Percentiles rank a stretch among this genome's conserved stretches.
These are phyloP conservation scores for Drosophila guanche DNA, from an alignment of 1,140 invertebrate species.

Conservation along the genomic window DNA sequence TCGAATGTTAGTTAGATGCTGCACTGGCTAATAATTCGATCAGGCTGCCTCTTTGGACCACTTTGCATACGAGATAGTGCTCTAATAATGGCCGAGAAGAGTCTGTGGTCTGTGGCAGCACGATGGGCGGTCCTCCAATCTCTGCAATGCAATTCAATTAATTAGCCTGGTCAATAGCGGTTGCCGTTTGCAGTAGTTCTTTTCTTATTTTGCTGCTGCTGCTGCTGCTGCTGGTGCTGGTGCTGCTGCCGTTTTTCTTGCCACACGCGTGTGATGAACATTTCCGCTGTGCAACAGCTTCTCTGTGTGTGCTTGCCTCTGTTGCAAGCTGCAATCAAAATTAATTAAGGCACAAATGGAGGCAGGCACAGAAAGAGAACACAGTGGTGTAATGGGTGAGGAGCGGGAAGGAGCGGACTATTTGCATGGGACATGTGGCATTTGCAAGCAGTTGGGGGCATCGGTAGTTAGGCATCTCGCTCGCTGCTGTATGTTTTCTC, in stretches of 20 bases:
- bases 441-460: slow-evolving; percentile 2
- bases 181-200: slow-evolving; percentile 1
- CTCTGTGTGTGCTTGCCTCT: slow-evolving; percentile 17
- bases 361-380: slow-evolving; percentile 20
- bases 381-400: not conserved
- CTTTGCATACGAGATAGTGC: slow-evolving; percentile 57
- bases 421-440: not conserved
- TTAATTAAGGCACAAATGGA: slow-evolving; percentile 75
- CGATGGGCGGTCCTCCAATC: slow-evolving; percentile 39
- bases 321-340: slow-evolving; percentile 68
- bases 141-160: slow-evolving; percentile 68
- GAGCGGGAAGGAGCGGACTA: not conserved
- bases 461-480: no score
- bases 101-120: slow-evolving; percentile 24
- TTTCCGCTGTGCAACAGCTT: slow-evolving; percentile 61
- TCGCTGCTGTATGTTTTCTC: no score
- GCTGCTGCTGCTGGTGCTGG: slow-evolving; percentile 1
- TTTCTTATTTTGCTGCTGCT: slow-evolving; percentile 11
- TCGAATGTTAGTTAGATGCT: slow-evolving; percentile 27
- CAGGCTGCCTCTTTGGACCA: slow-evolving; percentile 30
- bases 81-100: slow-evolving; percentile 37
- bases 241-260: slow-evolving; percentile 6
- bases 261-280: slow-evolving; percentile 72
- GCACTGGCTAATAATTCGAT: slow-evolving; percentile 67
- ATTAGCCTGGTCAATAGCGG: slow-evolving; percentile 52